phyloP scores from a whole-genome alignment of 2,888 invertebrate genomes.

The Stegana nigrithorax region DNA sequence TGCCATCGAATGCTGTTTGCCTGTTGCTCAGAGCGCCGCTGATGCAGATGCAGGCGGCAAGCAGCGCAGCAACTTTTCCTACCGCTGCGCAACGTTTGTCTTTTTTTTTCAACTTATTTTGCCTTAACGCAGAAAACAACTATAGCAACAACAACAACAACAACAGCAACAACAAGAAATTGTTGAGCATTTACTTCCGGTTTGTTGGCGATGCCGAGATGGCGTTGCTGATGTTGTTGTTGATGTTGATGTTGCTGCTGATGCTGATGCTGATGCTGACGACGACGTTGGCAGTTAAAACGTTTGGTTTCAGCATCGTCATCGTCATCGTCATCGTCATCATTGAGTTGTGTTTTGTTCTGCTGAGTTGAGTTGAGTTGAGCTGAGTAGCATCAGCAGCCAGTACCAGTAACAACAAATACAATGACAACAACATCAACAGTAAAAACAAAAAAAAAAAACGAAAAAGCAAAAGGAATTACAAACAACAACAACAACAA shows the following conservation, averaged over 20 bases:
- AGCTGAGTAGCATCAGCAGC: too few relatives aligned
- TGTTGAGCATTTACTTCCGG: too few relatives aligned
- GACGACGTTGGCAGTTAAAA: constrained; percentile 27
- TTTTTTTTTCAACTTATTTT: constrained; percentile 12
- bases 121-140: too few relatives aligned
- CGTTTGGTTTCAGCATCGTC: neutral
- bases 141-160: constrained; percentile 25
- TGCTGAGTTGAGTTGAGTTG: neutral
- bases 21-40: constrained; percentile 60
- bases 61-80: constrained; percentile 31
- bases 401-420: neutral
- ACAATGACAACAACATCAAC: neutral
- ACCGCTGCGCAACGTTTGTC: constrained; percentile 9
- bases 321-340: constrained; percentile 14
- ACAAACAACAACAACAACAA: neutral
- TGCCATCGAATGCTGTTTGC: constrained; percentile 56
- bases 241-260: constrained; percentile 18
- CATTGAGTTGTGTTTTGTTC: constrained; percentile 7
- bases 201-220: too few relatives aligned
- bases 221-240: too few relatives aligned
- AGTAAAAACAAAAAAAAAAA: too few relatives aligned
- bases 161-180: constrained; percentile 25
- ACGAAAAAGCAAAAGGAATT: too few relatives aligned
- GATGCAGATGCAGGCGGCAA: constrained; percentile 62
- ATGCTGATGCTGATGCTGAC: constrained; percentile 2